These are phyloP conservation scores for Lepus townsendii DNA, from an alignment of 2,797 vertebrate genomes.

Conservation along the genomic window DNA sequence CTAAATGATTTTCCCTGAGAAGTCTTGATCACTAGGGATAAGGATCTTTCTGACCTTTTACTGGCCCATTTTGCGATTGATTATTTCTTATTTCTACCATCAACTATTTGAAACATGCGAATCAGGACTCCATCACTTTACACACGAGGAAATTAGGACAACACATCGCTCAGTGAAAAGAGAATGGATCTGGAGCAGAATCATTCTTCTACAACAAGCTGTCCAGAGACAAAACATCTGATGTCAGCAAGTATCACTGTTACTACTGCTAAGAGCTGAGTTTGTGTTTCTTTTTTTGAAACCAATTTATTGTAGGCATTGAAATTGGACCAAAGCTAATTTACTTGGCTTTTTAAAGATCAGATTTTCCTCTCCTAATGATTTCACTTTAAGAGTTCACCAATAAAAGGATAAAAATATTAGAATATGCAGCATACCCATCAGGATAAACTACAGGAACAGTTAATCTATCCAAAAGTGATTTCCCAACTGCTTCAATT, in stretches of 20 bases:
- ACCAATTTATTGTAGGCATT: not conserved
- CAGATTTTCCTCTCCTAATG: not conserved
- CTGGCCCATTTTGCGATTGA: not conserved
- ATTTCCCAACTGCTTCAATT: conserved; percentile 95
- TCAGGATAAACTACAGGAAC: conserved; percentile 97
- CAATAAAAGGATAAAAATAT: conserved; percentile 53
- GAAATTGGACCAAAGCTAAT: conserved; percentile 49
- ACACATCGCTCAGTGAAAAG: not conserved
- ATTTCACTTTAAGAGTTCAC: conserved; percentile 56
- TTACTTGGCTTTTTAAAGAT: conserved; percentile 54
- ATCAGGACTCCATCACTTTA: not conserved
- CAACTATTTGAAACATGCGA: not conserved
- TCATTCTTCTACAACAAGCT: not conserved
- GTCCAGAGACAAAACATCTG: not conserved
- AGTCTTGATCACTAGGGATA: not conserved
- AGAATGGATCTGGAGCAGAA: not conserved
- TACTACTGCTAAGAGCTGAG: not conserved
- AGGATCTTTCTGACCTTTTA: conserved; percentile 38
- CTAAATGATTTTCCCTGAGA: conserved; percentile 38
- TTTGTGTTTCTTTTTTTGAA: conserved; percentile 59
- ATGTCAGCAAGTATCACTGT: not conserved
- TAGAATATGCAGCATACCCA: conserved; percentile 91
- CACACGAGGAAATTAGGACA: conserved; percentile 6
- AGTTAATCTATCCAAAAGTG: conserved; percentile 96
- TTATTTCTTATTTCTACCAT: conserved; percentile 19